Conservation (phyloP, 2,797 vertebrate species). For the Macrochelys suwanniensis region DNA sequence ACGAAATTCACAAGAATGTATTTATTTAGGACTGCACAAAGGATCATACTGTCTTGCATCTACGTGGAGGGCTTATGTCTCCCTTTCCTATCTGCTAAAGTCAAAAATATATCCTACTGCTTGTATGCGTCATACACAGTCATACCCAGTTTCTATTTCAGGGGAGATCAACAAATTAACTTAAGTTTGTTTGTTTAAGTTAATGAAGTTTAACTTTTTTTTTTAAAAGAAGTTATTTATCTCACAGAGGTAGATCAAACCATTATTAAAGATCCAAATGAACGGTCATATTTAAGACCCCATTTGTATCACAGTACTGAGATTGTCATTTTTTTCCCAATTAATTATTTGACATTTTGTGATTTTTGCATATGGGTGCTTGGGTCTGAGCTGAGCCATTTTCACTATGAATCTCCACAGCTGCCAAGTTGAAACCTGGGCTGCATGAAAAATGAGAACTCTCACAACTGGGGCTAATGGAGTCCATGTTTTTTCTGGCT, state of each 20-base stretch:
- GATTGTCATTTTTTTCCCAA: not conserved
- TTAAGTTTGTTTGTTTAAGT: not conserved
- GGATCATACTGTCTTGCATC: not conserved
- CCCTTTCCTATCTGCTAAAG: conserved; percentile 19
- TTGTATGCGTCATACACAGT: not conserved
- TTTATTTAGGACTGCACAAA: conserved; percentile 24
- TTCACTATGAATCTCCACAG: not conserved
- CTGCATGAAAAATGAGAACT: not conserved
- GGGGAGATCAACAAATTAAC: not conserved
- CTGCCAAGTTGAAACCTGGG: not conserved
- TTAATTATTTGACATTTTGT: not conserved
- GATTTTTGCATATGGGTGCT: not conserved
- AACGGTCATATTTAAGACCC: not conserved
- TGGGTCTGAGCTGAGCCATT: not conserved
- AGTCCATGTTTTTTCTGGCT: accelerated
- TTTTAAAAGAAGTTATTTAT: not conserved
- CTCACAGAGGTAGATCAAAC: not conserved
- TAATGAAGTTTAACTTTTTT: not conserved
- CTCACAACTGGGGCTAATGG: not conserved
- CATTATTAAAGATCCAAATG: not conserved
- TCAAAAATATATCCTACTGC: not conserved
- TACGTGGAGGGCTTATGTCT: not conserved
- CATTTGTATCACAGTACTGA: not conserved
- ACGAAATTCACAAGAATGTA: conserved; percentile 3
- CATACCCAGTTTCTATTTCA: not conserved